Base-by-base conservation (phyloP, 2,888 invertebrate genomes). In the Rotaria sp. region DNA sequence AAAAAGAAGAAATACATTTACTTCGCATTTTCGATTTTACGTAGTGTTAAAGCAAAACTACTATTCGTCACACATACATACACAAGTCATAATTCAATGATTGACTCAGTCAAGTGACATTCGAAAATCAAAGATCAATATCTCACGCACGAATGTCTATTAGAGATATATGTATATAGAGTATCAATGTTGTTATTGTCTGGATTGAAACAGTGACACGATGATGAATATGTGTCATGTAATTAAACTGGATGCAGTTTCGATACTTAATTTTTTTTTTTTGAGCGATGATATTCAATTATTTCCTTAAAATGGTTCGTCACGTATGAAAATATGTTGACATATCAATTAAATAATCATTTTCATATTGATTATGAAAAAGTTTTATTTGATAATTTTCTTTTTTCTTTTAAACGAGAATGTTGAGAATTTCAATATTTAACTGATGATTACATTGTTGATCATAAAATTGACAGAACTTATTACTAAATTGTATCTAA, bases 91-190 rank as follows among this genome's bases (percentile, higher is more conserved):
- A 67, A 67, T 67, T 67, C 67, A 67, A 67, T 67, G 67, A 67
- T 67, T 67, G 67, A 67, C 67, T 67, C 18, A 2, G 67, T 67
- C 67, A 67, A 67, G 67, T 67, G 67, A 67, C 35, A 67, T 67
- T 67, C 67, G 26, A 67, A 59, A 67, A 50, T 67, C 67, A 67
- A 67, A 67, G 67, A 67, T 67, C 67, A 67, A 67, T 67, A 67
- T 67, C 67, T 35, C 67, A 67, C 67, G 67, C 67, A 67, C 67
- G 67, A 67, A 67, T 67, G 67, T 67, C 67, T 67, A 67, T 67
- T 67, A 67, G 67, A 67, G 30, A 67, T 35, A 67, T 67, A 30
- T 67, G 7, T 35, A 59, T 59, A 67, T 67, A 30, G 35, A 67
- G 67, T 67, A 67, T 67, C 15, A 35, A 15, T 67, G 67, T 67